phyloP scores from a whole-genome alignment of 2,888 invertebrate genomes.

The Mycalesis mineus region DNA sequence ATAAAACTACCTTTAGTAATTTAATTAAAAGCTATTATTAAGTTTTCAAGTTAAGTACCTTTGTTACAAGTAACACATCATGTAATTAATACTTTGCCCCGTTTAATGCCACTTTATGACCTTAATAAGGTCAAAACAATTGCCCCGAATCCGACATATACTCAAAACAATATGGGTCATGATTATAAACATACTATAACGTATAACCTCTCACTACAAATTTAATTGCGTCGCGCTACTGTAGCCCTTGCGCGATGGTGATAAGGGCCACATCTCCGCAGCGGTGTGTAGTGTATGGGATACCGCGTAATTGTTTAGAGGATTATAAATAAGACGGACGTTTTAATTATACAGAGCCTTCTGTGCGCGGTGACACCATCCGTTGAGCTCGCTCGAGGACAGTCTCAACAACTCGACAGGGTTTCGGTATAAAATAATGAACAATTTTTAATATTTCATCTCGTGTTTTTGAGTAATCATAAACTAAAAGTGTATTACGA shows the following conservation, averaged over 20 bases:
- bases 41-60: too few relatives aligned
- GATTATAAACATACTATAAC: neutral
- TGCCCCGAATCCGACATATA: neutral
- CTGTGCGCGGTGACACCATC: conserved; percentile 13
- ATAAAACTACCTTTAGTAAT: too few relatives aligned
- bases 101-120: conserved; percentile 1
- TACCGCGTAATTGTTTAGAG: conserved; percentile 27
- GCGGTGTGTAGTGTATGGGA: conserved; percentile 12
- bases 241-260: neutral
- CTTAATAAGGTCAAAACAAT: neutral
- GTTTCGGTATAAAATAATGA: too few relatives aligned
- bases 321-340: conserved; percentile 34
- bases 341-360: conserved; percentile 29
- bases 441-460: too few relatives aligned
- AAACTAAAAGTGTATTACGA: too few relatives aligned
- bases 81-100: neutral
- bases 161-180: neutral
- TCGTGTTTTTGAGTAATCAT: too few relatives aligned
- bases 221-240: neutral
- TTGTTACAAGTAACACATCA: neutral
- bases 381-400: neutral
- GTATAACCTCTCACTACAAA: neutral
- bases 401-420: too few relatives aligned
- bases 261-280: neutral
- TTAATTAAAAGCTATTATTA: too few relatives aligned